Base-by-base conservation (phyloP, 2,113 vertebrate species). In the Ursus arctos region DNA sequence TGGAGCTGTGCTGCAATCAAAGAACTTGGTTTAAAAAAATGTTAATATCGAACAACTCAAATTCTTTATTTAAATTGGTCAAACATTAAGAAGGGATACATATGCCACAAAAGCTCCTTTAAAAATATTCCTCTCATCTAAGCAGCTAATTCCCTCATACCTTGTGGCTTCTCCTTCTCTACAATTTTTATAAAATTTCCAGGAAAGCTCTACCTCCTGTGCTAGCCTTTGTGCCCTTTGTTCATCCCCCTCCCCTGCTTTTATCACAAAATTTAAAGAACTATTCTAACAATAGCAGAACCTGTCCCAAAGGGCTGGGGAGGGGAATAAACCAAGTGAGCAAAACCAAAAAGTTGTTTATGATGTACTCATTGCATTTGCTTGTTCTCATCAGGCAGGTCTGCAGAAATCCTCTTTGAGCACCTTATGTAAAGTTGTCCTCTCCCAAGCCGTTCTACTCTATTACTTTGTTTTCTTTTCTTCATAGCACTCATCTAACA, bases 51-150 rank as follows among this genome's bases (percentile, higher is more conserved):
- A 82, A 77, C 0, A 91, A 91, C 1, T 79, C 26, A 92, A 82
- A 4, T 26, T 95, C 67, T 81, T 91, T 88, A 76, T 88, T 77
- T 92, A 65, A 94, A 95, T 83, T 95, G 14, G 31, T 88, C 43
- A 22, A 72, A 63, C 21, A 65, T 87, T 43, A 91, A 76, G 69
- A 92, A 96, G 40, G 31, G 8, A 55, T 84, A 43, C 12, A 55
- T 59, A 40, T 77, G 16, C 7, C 33, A 59, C 15, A 80, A 74
- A 77, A 84, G 18, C 31, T 84, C 15, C 65, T 55, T 76, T 55
- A 67, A 88, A 93, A 87, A 72, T 49, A 49, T 1, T 8, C 31
- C 12, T 71, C 16, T 84, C 53, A 31, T 67, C 18, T 84, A 91
- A 26, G 28, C 47, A 57, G 91, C 11, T 53, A 74, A 47, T 85